These are phyloP conservation scores for Pasiphila rectangulata DNA, from an alignment of 2,888 invertebrate genomes.

Conservation along the genomic window DNA sequence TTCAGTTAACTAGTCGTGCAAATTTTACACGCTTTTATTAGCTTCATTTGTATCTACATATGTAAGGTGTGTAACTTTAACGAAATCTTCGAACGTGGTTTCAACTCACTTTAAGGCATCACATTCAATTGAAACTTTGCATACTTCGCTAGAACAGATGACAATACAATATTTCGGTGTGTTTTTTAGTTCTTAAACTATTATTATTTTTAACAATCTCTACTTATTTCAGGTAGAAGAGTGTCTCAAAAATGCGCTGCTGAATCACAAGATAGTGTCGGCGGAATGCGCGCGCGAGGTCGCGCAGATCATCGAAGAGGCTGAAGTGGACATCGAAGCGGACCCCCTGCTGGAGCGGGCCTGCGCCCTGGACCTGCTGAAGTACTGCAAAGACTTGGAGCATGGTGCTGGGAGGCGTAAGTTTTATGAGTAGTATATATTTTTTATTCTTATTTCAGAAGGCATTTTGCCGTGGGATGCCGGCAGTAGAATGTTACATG, in stretches of 20 bases:
- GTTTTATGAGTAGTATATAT: background rate
- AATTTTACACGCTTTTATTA: too few relatives aligned
- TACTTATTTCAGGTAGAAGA: slow-evolving; percentile 85
- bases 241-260: slow-evolving; percentile 92
- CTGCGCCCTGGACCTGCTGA: slow-evolving; percentile 91
- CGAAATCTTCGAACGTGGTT: too few relatives aligned
- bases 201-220: background rate
- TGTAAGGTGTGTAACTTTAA: too few relatives aligned
- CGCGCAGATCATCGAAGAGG: slow-evolving; percentile 92
- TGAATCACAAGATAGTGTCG: slow-evolving; percentile 86
- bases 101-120: too few relatives aligned
- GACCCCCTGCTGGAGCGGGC: slow-evolving; percentile 95
- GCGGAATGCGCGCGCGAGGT: slow-evolving; percentile 91
- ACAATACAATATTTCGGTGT: too few relatives aligned
- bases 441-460: background rate
- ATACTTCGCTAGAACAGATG: too few relatives aligned
- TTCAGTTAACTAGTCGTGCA: too few relatives aligned
- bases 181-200: too few relatives aligned
- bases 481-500: too few relatives aligned
- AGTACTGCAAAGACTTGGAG: slow-evolving; percentile 88
- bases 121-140: too few relatives aligned
- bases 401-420: slow-evolving; percentile 96
- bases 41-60: too few relatives aligned
- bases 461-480: too few relatives aligned
- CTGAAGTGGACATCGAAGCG: slow-evolving; percentile 95